Evolutionary conservation across 2,888 invertebrate genomes (phyloP), one percentile per base, ranked within the genome.

Genomic region (Melinaea marsaeus): DNA sequence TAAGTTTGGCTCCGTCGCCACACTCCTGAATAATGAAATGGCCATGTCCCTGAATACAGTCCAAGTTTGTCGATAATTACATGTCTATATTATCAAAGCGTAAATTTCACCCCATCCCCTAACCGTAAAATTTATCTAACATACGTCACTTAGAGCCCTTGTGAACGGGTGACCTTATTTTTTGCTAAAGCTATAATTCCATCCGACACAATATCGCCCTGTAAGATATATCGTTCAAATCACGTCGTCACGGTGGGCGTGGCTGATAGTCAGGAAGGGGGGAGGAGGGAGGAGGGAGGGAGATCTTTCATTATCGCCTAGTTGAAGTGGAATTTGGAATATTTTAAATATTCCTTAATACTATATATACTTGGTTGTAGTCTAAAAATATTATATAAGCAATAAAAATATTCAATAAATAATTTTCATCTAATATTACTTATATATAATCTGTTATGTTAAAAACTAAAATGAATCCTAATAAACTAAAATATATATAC

Each of bases 91-190:
- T 51, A 51, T 4, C 22, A 22, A 7, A 32, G 22, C 22, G 81
- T 81, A 79, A 80, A 79, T 78, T 79, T 69, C 79, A 74, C 75
- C 75, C 79, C 84, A 83, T 86, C 86, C 88, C 86, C 86, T 79
- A 81, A 76, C 79, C 79, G 85, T 80, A 82, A 86, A 87, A 84
- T 89, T 88, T 89, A 89, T 89, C 89, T 88, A 86, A 85, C 83
- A 87, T 88, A 85, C 88, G 88, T 88, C 88, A 88, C 85, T 88
- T 88, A 84, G 87, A 87, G 84, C 85, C 81, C 84, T 84, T 86
- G 84, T 86, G 85, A 88, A 83, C 83, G 87, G 83, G 79, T 83
- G 87, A 88, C 88, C 88, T 88, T 88, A 88, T 88, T 90, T 88
- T 89, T 89, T 88, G 84, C 78, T 80, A 82, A 79, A 86, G 87